Evolutionary conservation across 1,140 invertebrate genomes (phyloP).

Genomic region (Reticulitermes speratus): DNA sequence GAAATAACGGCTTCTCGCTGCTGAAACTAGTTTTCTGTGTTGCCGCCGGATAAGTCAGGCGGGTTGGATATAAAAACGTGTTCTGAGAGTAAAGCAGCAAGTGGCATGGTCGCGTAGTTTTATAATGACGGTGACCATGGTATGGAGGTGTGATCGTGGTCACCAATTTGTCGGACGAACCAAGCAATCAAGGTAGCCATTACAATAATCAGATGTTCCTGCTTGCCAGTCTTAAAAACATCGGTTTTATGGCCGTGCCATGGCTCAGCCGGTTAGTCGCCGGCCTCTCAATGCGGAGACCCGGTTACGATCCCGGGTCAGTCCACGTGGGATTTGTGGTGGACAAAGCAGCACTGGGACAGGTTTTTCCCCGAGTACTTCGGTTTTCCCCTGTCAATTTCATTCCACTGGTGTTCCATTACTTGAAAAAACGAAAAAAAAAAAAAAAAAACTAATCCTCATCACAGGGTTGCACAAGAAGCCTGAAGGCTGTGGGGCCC

Average conservation of each 20-base stretch:
- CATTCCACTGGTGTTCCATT: too few species aligned
- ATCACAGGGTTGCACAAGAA: too few species aligned
- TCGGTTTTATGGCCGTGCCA: not conserved
- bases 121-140: not conserved
- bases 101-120: not conserved
- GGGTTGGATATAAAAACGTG: not conserved
- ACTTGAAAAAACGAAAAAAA: too few species aligned
- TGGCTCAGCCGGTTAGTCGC: too few species aligned
- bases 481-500: too few species aligned
- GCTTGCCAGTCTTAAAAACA: not conserved
- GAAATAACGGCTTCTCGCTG: not conserved
- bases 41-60: not conserved
- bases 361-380: too few species aligned
- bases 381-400: too few species aligned
- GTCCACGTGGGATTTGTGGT: too few species aligned
- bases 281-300: too few species aligned
- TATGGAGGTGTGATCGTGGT: not conserved
- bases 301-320: too few species aligned
- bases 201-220: not conserved
- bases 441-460: too few species aligned
- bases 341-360: too few species aligned
- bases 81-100: not conserved
- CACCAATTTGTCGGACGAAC: not conserved
- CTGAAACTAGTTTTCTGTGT: not conserved
- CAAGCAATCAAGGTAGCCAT: not conserved